Conservation (phyloP, 2,113 vertebrate species). For the Pangasianodon gigas region DNA sequence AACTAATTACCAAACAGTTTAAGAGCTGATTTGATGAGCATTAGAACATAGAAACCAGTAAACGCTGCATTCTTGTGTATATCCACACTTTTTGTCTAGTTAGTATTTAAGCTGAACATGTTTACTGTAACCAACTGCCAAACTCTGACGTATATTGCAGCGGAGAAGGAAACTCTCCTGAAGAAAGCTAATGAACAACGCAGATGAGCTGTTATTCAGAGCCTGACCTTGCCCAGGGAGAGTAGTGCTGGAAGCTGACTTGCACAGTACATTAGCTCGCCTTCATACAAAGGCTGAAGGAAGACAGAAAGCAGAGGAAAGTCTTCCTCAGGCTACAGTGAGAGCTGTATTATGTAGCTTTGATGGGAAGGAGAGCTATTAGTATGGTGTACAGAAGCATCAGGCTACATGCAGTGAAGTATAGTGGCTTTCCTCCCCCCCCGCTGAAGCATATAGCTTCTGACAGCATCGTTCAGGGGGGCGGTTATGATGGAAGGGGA, state of each 20-base stretch:
- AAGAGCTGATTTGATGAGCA: not conserved
- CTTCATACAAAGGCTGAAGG: not conserved
- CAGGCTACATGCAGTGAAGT: slow-evolving; percentile 27
- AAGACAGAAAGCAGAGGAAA: not conserved
- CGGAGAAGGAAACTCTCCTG: not conserved
- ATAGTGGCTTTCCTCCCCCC: not conserved
- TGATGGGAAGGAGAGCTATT: slow-evolving; percentile 7
- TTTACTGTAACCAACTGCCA: not conserved
- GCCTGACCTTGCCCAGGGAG: slow-evolving; percentile 40
- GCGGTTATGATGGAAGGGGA: slow-evolving; percentile 26
- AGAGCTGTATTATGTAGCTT: slow-evolving; percentile 14
- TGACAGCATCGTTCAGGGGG: slow-evolving; percentile 5
- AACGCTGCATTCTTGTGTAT: not conserved
- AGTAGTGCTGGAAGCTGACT: not conserved
- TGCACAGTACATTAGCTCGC: slow-evolving; percentile 26
- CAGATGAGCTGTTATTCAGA: not conserved
- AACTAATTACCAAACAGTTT: too few relatives aligned
- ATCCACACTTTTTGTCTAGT: not conserved
- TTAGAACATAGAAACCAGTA: not conserved
- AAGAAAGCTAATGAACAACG: slow-evolving; percentile 15
- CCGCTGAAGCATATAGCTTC: slow-evolving; percentile 34
- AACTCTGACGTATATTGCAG: not conserved
- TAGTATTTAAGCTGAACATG: too few relatives aligned
- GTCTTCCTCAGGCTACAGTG: slow-evolving; percentile 32
- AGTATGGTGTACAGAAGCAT: not conserved